A percentile compares a stretch with the other conserved stretches of the same genome.
These are phyloP conservation scores for Hypomesus transpacificus DNA, from an alignment of 2,113 vertebrate genomes.

Conservation along the genomic window DNA sequence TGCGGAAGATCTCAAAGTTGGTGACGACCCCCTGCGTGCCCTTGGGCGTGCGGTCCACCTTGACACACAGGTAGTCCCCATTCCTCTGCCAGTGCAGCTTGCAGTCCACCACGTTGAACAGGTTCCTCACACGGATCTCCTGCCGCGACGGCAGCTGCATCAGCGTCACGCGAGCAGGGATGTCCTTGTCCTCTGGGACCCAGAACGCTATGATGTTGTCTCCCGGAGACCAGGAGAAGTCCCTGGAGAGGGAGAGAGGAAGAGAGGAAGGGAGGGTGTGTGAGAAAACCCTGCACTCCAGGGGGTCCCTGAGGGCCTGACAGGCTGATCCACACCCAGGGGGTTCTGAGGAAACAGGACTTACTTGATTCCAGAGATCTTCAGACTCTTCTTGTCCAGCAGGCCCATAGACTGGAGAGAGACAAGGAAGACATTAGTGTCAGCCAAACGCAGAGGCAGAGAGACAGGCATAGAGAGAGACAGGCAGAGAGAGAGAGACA, in stretches of 20 bases:
- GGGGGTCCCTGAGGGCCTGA: not conserved
- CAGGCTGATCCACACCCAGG: not conserved
- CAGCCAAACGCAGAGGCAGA: not conserved
- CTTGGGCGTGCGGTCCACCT: slow-evolving; percentile 95
- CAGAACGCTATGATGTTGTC: slow-evolving; percentile 98
- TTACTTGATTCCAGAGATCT: slow-evolving; percentile 96
- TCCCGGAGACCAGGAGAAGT: slow-evolving; percentile 98
- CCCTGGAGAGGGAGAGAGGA: slow-evolving; percentile 66
- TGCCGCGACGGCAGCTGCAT: slow-evolving; percentile 95
- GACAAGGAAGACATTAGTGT: slow-evolving; percentile 15
- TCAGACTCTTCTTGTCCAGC: slow-evolving; percentile 98
- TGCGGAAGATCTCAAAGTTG: slow-evolving; percentile 99
- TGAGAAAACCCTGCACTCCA: too few species aligned
- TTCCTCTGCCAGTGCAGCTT: slow-evolving; percentile 99
- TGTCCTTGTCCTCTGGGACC: slow-evolving; percentile 98
- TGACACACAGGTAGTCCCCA: slow-evolving; percentile 95
- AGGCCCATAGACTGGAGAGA: slow-evolving; percentile 90
- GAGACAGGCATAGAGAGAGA: not conserved
- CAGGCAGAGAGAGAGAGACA: not conserved
- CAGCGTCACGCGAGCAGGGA: slow-evolving; percentile 94
- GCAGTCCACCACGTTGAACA: slow-evolving; percentile 97
- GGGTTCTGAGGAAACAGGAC: slow-evolving; percentile 30
- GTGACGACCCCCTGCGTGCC: slow-evolving; percentile 98
- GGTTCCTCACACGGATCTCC: slow-evolving; percentile 93
- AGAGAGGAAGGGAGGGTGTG: too few species aligned